Conservation (phyloP, 2,797 vertebrate genomes). For the Emys orbicularis region DNA sequence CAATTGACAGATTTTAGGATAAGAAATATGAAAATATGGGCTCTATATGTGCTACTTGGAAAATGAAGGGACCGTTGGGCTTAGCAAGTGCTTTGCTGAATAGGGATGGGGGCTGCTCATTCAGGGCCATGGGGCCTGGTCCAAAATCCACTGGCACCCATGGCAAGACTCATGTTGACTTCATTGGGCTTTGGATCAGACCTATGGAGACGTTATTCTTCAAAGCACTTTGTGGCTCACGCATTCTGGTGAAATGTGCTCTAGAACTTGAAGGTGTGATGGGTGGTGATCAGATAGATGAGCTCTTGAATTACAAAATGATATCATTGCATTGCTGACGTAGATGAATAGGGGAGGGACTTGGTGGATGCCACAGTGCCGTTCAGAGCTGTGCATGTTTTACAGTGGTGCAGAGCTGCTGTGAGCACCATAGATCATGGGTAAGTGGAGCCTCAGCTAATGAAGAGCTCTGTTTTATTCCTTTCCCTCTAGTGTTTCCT, state of each 20-base stretch:
- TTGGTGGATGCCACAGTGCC: neutral
- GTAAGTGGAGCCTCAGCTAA: conserved; percentile 51
- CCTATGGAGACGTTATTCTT: fast-evolving
- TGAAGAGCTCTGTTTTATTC: conserved; percentile 47
- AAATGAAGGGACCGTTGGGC: neutral
- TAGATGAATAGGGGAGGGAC: conserved; percentile 60
- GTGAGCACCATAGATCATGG: conserved; percentile 62
- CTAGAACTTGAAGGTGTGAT: conserved; percentile 30
- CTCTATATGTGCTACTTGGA: neutral
- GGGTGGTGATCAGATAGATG: neutral
- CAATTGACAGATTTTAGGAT: neutral
- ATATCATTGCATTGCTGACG: neutral
- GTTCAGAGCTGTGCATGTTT: conserved; percentile 36
- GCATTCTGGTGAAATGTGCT: neutral
- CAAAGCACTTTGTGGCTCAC: neutral
- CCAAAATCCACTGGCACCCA: neutral
- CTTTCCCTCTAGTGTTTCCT: conserved; percentile 47
- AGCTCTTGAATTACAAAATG: conserved; percentile 40
- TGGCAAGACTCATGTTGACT: fast-evolving
- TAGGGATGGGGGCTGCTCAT: neutral
- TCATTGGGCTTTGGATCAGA: neutral
- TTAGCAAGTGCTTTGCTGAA: fast-evolving
- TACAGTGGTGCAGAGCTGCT: conserved; percentile 41
- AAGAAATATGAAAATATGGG: neutral
- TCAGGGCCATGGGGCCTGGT: neutral